Conservation (phyloP, 2,113 vertebrate genomes). For the Ifrita kowaldi region DNA sequence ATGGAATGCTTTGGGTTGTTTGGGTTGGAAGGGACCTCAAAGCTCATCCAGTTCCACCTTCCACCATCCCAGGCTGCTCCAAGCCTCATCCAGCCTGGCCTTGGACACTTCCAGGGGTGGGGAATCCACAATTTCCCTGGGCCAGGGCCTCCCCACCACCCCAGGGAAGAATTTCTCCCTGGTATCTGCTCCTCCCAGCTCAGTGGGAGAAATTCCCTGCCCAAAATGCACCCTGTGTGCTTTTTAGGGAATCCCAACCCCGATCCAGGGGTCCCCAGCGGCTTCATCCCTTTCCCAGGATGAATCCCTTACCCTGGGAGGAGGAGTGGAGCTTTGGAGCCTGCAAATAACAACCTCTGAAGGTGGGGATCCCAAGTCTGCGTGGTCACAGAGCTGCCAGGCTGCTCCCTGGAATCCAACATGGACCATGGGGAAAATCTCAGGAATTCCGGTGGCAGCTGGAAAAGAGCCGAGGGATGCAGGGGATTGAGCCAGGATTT, state of each 20-base stretch:
- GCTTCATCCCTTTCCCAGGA: neutral
- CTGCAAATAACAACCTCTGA: accelerated
- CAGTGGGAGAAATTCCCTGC: neutral
- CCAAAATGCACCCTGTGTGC: accelerated
- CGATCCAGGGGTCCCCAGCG: accelerated
- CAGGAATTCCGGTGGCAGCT: accelerated
- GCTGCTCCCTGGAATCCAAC: neutral
- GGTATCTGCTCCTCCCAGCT: neutral
- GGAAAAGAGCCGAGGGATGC: neutral
- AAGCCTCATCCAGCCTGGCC: neutral
- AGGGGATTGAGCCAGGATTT: no score
- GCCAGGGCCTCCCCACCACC: neutral
- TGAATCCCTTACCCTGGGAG: neutral
- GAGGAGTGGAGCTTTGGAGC: neutral
- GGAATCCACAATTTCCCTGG: neutral
- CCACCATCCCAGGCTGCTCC: neutral
- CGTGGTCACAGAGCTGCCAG: neutral
- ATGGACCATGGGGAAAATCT: accelerated
- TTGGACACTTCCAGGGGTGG: neutral
- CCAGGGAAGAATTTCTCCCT: neutral
- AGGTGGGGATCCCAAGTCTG: neutral
- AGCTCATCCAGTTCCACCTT: neutral
- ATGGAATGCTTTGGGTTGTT: neutral
- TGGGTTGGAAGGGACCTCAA: neutral
- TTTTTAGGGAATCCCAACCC: neutral